Percentiles rank a stretch among this genome's conserved stretches.
phyloP scores from a whole-genome alignment of 2,888 invertebrate species.

The Mantis religiosa region DNA sequence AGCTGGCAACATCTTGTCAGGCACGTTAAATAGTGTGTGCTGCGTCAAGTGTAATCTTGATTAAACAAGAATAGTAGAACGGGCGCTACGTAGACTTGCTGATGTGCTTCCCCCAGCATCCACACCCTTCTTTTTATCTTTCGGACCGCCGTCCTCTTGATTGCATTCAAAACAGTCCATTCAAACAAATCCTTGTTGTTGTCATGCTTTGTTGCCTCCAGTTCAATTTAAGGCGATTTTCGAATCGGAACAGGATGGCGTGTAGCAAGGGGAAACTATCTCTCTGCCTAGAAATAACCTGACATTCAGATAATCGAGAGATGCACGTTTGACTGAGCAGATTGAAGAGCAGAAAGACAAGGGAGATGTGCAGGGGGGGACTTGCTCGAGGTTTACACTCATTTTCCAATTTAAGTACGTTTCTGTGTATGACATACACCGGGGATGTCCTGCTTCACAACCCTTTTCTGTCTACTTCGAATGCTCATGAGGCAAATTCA shows the following conservation, averaged over 20 bases:
- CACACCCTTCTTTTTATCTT: background rate
- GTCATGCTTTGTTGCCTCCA: conserved; percentile 12
- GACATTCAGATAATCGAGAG: background rate
- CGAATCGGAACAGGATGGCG: background rate
- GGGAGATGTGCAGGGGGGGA: background rate
- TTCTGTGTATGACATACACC: background rate
- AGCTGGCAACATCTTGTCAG: background rate
- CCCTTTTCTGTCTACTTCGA: too few relatives aligned
- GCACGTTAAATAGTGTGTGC: background rate
- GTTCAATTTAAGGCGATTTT: conserved; percentile 12
- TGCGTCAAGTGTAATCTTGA: background rate
- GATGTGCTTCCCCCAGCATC: background rate
- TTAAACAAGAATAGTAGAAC: background rate
- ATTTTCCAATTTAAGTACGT: background rate
- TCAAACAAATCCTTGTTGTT: background rate
- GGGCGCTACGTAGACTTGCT: background rate
- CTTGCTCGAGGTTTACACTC: background rate
- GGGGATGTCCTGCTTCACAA: too few relatives aligned
- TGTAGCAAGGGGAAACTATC: background rate
- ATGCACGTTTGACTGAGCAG: background rate
- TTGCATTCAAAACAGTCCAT: conserved; percentile 21
- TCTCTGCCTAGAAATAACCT: conserved; percentile 1
- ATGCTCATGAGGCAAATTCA: too few relatives aligned
- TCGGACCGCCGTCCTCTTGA: background rate
- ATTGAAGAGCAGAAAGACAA: background rate